Conservation (phyloP, 92 coral and sea anemone species). For the Epizoanthus rinbou region DNA sequence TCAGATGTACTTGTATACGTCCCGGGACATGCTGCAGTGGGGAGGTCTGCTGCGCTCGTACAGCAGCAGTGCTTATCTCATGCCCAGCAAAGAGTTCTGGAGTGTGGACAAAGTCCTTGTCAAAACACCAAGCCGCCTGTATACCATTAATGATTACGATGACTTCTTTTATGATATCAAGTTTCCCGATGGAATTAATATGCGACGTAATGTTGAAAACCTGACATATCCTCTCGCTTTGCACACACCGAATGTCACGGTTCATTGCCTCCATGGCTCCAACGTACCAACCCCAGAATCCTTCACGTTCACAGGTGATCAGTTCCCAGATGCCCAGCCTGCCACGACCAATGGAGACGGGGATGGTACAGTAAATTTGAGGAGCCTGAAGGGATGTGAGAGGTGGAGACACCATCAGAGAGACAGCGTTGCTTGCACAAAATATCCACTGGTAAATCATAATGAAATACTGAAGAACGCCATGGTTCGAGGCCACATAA, state of each 20-base stretch:
- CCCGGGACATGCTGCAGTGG: slow-evolving; percentile 71
- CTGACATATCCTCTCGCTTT: slow-evolving; percentile 57
- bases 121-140: slow-evolving; percentile 65
- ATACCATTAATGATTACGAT: slow-evolving; percentile 72
- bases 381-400: slow-evolving; percentile 74
- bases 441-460: slow-evolving; percentile 62
- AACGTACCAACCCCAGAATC: slow-evolving; percentile 65
- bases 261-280: slow-evolving; percentile 72
- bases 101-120: slow-evolving; percentile 69
- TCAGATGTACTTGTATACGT: slow-evolving; percentile 63
- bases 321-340: slow-evolving; percentile 78
- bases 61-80: slow-evolving; percentile 69
- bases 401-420: slow-evolving; percentile 66
- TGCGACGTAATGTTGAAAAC: slow-evolving; percentile 60
- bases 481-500: slow-evolving; percentile 54
- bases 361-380: slow-evolving; percentile 76
- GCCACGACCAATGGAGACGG: slow-evolving; percentile 68
- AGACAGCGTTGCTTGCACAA: slow-evolving; percentile 45
- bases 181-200: slow-evolving; percentile 64
- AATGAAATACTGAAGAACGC: slow-evolving; percentile 63
- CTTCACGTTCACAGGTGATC: slow-evolving; percentile 66
- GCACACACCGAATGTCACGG: slow-evolving; percentile 73
- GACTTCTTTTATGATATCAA: slow-evolving; percentile 70
- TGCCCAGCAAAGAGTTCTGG: slow-evolving; percentile 87
- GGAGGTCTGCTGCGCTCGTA: slow-evolving; percentile 73